Base-by-base conservation (phyloP, 2,888 invertebrate genomes). In the Brachynemurus nebulosus region DNA sequence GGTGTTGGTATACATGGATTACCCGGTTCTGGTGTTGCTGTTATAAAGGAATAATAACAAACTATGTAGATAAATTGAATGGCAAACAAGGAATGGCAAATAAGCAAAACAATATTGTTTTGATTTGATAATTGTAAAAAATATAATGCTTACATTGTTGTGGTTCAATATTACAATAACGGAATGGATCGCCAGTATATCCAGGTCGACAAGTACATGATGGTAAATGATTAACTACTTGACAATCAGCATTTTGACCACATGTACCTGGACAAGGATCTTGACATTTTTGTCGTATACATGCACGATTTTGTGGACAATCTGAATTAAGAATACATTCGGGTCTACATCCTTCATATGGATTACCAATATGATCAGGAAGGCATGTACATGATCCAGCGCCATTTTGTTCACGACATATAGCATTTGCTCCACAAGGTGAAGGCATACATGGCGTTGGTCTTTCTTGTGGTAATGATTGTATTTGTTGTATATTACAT, bases 301-400 rank as follows among this genome's bases (percentile, higher is more conserved):
- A 75, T 34, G 73, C 72, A 47, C 55, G 62, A 50, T 66, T 63
- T 14, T 61, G 62, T 42, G 62, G 55, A 52, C 64, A 63, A 50
- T 64, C 63, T 7, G 62, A 58, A 46, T 61, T 65, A 20, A 63
- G 50, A 2, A 55, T 48, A 48, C 59, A 67, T 55, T 65, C 63
- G 14, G 73, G 70, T 7, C 77, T 71, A 53, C 82, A 82, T 45
- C 72, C 71, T 56, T 74, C 74, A 46, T 70, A 80, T 21, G 86
- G 85, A 61, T 83, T 80, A 47, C 86, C 86, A 52, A 77, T 75
- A 57, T 79, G 83, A 23, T 78, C 79, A 38, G 76, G 71, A 40
- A 73, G 65, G 55, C 85, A 85, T 47, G 70, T 69, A 55, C 85
- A 85, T 1, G 81, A 71, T 19, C 80, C 83, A 6, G 76, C 76